A percentile compares a stretch with the other conserved stretches of the same genome.
Conservation (phyloP, 2,888 invertebrate species). For the Sminthurides aquaticus region DNA sequence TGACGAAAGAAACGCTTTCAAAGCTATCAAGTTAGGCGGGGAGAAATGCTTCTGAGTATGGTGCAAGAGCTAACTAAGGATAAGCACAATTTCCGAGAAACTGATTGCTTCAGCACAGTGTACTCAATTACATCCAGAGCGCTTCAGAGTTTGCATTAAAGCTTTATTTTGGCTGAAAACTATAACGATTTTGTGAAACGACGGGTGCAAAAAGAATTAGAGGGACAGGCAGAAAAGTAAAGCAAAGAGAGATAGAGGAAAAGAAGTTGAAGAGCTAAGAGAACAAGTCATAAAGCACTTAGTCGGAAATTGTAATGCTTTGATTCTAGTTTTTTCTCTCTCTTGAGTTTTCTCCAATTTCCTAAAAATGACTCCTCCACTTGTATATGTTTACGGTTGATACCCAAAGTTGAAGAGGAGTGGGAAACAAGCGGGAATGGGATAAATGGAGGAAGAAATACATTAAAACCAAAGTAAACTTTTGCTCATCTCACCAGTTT, state of each 20-base stretch:
- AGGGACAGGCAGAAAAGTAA: not conserved
- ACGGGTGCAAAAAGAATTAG: not conserved
- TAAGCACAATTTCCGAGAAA: too few relatives aligned
- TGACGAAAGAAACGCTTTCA: too few relatives aligned
- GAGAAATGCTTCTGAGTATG: too few relatives aligned
- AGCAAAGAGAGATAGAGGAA: not conserved
- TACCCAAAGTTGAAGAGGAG: not conserved
- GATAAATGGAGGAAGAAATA: not conserved
- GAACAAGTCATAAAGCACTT: not conserved
- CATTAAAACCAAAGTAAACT: not conserved
- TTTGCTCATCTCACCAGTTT: not conserved
- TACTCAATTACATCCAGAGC: too few relatives aligned
- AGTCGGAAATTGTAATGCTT: not conserved
- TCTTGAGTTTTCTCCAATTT: not conserved
- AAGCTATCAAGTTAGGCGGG: too few relatives aligned
- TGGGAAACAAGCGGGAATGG: not conserved
- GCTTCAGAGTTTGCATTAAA: not conserved
- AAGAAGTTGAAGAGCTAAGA: not conserved
- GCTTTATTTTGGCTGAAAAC: not conserved
- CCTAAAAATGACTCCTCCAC: not conserved
- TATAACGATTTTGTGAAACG: not conserved
- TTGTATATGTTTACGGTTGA: not conserved
- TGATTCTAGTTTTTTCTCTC: not conserved
- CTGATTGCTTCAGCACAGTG: too few relatives aligned
- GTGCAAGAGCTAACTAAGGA: too few relatives aligned